phyloP scores from a whole-genome alignment of 2,888 invertebrate species.

The Lepidochrysops patricia region DNA sequence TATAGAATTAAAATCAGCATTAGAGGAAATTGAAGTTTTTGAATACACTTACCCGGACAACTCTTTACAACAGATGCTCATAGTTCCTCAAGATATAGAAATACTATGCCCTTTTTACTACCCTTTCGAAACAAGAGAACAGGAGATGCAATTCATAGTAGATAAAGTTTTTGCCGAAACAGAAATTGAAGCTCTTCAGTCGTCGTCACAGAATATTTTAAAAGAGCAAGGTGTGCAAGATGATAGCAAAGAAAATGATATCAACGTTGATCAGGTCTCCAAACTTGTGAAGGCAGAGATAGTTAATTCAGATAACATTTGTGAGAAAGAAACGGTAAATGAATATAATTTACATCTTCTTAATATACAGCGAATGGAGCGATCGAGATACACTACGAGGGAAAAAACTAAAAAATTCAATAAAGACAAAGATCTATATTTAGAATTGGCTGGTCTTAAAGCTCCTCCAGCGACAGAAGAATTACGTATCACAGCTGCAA shows the following conservation, averaged over 20 bases:
- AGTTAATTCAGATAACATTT: slow-evolving; percentile 33
- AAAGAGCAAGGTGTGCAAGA: slow-evolving; percentile 45
- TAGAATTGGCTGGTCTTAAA: slow-evolving; percentile 57
- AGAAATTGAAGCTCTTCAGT: slow-evolving; percentile 50
- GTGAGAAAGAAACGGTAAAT: slow-evolving; percentile 39
- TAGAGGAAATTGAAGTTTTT: slow-evolving; percentile 72
- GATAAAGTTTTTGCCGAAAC: slow-evolving; percentile 60
- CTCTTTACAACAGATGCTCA: slow-evolving; percentile 78
- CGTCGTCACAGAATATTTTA: slow-evolving; percentile 44
- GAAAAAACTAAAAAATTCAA: slow-evolving; percentile 37
- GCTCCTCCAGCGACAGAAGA: slow-evolving; percentile 37
- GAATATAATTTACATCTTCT: slow-evolving; percentile 42
- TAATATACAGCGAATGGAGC: slow-evolving; percentile 62
- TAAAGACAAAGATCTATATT: slow-evolving; percentile 48
- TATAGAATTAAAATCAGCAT: slow-evolving; percentile 72
- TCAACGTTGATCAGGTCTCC: neutral
- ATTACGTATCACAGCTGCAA: slow-evolving; percentile 38
- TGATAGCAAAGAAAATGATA: slow-evolving; percentile 31
- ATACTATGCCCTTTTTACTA: slow-evolving; percentile 78
- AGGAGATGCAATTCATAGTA: slow-evolving; percentile 62
- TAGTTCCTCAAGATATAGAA: slow-evolving; percentile 79
- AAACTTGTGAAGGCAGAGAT: neutral
- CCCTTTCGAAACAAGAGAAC: slow-evolving; percentile 67
- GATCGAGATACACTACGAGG: slow-evolving; percentile 36
- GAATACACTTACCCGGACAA: slow-evolving; percentile 84